These are phyloP conservation scores for Synergus japonicus DNA, from an alignment of 2,888 invertebrate genomes.

Conservation along the genomic window DNA sequence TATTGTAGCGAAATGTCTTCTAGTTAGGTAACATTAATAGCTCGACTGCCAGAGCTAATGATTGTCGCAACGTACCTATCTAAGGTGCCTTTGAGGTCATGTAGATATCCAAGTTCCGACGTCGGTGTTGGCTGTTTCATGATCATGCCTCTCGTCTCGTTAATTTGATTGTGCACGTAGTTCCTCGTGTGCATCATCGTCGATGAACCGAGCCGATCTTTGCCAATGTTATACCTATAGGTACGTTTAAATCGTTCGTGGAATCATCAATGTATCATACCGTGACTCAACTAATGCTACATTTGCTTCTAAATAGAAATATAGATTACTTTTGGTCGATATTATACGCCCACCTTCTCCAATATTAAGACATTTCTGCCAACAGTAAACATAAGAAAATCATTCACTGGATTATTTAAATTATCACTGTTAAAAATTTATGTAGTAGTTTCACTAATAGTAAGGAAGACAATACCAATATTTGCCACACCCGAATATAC, in stretches of 20 bases:
- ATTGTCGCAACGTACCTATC: constrained; percentile 64
- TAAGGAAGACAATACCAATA: background rate
- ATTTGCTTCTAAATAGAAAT: background rate
- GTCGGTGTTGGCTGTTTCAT: constrained; percentile 51
- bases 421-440: too few species aligned
- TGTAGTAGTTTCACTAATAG: too few species aligned
- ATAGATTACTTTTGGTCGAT: background rate
- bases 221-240: constrained; percentile 53
- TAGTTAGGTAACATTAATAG: constrained; percentile 63
- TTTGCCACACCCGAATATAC: background rate
- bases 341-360: background rate
- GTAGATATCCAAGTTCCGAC: constrained; percentile 51
- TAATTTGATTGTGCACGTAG: constrained; percentile 53
- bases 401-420: too few species aligned
- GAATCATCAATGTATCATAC: background rate
- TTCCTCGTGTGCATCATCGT: constrained; percentile 41
- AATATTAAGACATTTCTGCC: background rate
- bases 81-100: constrained; percentile 66
- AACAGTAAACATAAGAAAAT: too few species aligned
- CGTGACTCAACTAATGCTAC: constrained; percentile 17
- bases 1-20: constrained; percentile 18
- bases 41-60: constrained; percentile 64
- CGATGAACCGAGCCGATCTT: constrained; percentile 52
- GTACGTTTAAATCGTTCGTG: background rate
- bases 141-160: constrained; percentile 50